Evolutionary conservation across 2,113 vertebrate species (phyloP), one percentile per base, ranked within the genome.

Genomic region (Corydoras sp.): DNA sequence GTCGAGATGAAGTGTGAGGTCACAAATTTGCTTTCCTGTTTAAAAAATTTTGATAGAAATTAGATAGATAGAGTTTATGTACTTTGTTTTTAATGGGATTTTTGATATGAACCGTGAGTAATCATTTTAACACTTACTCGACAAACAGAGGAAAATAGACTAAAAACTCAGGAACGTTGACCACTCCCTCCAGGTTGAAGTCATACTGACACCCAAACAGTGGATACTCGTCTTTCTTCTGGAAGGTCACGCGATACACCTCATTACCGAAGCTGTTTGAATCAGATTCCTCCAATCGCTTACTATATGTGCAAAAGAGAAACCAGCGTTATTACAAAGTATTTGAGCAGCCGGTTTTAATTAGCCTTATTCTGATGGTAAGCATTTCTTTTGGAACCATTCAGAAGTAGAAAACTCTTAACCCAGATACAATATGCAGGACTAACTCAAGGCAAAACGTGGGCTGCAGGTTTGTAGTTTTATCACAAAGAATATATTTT

Each of bases 201-300:
- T 98, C 92, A 73, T 99, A 99, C 83, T 97, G 93, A 85, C 95
- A 98, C 70, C 96, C 94, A 71, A 98, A 99, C 72, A 99, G 88
- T 3, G 95, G 92, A 65, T 96, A 98, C 3, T 84, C 86, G 56
- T 90, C 94, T 77, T 95, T 95, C 82, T 93, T 92, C 81, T 93
- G 84, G 80, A 99, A 99, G 61, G 88, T 92, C 10, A 98, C 95
- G 2, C 79, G 90, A 71, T 95, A 99, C 3, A 99, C 91, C 6
- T 98, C 91, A 67, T 97, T 99, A 12, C 95, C 95, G 84, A 98
- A 98, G n/a, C 90, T 91, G 81, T 91, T 89, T 14, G 92, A 88
- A 67, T 94, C 88, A 3, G 94, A 94, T 35, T 87, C 88, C 85
- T 98, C 95, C 62, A 97, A 78, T 7, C 95, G 93, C 76, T 92